Conservation (phyloP, 2,888 invertebrate species). For the Ethmia dodecea region DNA sequence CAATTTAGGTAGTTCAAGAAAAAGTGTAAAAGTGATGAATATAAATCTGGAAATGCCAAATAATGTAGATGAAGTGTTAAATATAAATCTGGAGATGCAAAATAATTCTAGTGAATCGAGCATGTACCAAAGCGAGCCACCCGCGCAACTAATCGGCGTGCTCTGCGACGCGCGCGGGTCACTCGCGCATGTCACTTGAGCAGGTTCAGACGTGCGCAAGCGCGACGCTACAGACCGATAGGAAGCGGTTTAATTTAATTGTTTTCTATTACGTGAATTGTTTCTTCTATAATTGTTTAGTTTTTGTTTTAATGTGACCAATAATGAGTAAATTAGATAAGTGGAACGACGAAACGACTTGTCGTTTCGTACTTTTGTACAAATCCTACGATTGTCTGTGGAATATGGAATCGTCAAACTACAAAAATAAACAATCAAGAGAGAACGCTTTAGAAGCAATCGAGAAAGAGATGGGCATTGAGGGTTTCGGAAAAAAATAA, state of each 20-base stretch:
- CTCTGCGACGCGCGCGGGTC: conserved; percentile 3
- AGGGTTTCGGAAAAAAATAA: not conserved
- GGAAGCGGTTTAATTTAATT: conserved; percentile 3
- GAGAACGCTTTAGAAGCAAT: not conserved
- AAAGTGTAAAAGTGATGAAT: no score
- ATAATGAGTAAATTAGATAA: conserved; percentile 3
- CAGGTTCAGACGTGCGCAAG: conserved; percentile 1
- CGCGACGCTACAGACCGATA: conserved; percentile 2
- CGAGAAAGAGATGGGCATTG: not conserved
- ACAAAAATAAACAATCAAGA: not conserved
- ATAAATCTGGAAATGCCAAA: no score
- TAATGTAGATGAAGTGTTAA: no score
- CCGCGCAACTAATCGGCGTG: conserved; percentile 6
- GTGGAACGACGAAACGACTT: not conserved
- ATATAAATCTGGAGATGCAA: no score
- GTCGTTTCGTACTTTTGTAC: not conserved
- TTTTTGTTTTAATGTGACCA: conserved; percentile 3
- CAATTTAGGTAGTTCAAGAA: no score
- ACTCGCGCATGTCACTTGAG: conserved; percentile 4
- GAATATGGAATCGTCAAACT: not conserved
- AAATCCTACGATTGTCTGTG: conserved; percentile 3
- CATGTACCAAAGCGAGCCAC: conserved; percentile 1
- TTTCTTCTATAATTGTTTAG: conserved; percentile 3
- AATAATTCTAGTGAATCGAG: not conserved
- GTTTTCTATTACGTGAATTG: conserved; percentile 2